Conservation (phyloP, 53 echinoderm and acorn worm genomes). For the Actinopyga echinites region DNA sequence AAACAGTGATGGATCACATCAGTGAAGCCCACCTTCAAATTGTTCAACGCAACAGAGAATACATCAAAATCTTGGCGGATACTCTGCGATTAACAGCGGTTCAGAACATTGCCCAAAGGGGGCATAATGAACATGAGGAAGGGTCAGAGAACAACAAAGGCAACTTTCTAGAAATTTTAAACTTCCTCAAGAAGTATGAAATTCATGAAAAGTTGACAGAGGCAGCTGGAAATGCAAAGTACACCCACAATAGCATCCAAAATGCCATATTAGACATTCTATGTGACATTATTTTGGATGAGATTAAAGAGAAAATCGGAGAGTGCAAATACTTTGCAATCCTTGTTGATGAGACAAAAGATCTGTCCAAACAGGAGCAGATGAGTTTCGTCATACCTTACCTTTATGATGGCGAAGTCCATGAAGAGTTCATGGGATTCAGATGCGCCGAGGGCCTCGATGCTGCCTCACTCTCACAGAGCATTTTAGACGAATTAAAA, state of each 20-base stretch:
- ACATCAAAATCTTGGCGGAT: conserved; percentile 16
- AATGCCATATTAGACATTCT: conserved; percentile 28
- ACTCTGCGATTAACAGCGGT: no score
- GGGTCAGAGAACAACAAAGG: not conserved
- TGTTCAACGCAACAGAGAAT: conserved; percentile 39
- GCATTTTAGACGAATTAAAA: conserved; percentile 19
- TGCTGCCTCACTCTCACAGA: not conserved
- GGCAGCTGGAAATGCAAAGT: conserved; percentile 25
- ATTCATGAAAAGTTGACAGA: not conserved
- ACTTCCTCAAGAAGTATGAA: not conserved
- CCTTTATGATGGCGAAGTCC: conserved; percentile 11
- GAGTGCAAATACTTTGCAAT: not conserved
- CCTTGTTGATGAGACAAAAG: not conserved
- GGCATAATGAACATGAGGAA: not conserved
- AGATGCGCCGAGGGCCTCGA: conserved; percentile 23
- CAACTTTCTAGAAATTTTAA: not conserved
- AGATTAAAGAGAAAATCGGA: not conserved
- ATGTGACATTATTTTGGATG: not conserved
- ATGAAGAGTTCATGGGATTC: conserved; percentile 14
- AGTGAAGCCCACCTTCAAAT: conserved; percentile 5
- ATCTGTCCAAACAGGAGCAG: not conserved
- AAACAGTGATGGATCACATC: conserved; percentile 7
- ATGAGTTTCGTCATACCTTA: not conserved
- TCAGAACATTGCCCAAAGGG: not conserved
- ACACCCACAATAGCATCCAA: conserved; percentile 18